A percentile compares a stretch with the other conserved stretches of the same genome.
Evolutionary conservation across 2,888 invertebrate species (phyloP).

Genomic region (Apodemia hepburni): DNA sequence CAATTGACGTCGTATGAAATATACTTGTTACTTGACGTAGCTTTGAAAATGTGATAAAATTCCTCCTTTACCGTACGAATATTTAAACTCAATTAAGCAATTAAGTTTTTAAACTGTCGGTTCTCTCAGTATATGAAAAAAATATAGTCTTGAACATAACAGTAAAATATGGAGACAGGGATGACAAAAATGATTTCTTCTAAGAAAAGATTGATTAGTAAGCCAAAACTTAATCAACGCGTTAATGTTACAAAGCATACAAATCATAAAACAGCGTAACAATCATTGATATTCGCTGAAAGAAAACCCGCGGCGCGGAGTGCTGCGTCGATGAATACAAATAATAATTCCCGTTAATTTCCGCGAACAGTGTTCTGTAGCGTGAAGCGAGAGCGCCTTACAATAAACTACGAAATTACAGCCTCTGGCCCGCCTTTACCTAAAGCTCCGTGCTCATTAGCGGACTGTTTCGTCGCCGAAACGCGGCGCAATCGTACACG

Average conservation of each 20-base stretch:
- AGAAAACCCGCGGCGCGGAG: background rate
- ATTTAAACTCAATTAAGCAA: too few species aligned
- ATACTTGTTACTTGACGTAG: too few species aligned
- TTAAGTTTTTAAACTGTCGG: too few species aligned
- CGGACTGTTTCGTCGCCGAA: too few species aligned
- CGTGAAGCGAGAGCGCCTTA: background rate
- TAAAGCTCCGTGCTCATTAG: background rate
- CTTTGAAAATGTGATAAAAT: too few species aligned
- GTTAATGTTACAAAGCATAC: background rate
- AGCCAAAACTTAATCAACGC: background rate
- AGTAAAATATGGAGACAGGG: too few species aligned
- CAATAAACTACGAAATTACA: background rate
- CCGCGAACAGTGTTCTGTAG: background rate
- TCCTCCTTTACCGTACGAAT: too few species aligned
- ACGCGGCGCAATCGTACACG: too few species aligned
- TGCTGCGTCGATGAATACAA: background rate
- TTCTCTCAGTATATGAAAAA: too few species aligned
- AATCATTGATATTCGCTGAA: background rate
- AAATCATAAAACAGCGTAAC: background rate
- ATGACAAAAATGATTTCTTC: too few species aligned
- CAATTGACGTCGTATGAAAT: too few species aligned
- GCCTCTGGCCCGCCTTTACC: background rate
- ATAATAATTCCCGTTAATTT: slow-evolving; percentile 8
- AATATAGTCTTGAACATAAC: too few species aligned
- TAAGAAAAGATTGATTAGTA: background rate